phyloP scores from a whole-genome alignment of 2,113 vertebrate species.

The Phyllostomus discolor region DNA sequence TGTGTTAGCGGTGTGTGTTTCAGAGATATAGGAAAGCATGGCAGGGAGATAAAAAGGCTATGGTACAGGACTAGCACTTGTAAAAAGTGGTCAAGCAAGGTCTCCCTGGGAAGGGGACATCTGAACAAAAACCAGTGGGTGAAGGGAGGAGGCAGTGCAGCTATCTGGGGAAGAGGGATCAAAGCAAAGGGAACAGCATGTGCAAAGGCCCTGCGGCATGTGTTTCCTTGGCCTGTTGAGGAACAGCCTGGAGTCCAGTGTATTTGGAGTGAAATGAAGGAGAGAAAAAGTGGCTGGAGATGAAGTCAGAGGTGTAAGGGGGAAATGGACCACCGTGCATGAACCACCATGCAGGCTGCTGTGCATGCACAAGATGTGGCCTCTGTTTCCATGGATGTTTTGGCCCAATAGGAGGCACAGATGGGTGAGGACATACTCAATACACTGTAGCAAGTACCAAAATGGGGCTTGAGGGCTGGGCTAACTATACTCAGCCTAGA shows the following conservation, averaged over 20 bases:
- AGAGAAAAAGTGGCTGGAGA: neutral
- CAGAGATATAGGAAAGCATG: neutral
- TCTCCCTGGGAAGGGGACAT: neutral
- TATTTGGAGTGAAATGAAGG: neutral
- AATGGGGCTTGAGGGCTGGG: neutral
- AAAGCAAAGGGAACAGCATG: neutral
- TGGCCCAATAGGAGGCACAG: neutral
- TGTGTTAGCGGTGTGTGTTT: neutral
- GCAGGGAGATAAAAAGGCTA: neutral
- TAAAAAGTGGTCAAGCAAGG: neutral
- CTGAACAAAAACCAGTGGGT: neutral
- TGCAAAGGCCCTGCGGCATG: neutral
- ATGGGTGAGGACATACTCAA: neutral
- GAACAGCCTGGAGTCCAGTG: neutral
- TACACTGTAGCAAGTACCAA: neutral
- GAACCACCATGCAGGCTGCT: neutral
- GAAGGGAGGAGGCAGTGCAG: neutral
- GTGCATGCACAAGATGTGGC: neutral
- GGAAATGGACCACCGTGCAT: neutral
- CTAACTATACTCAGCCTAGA: neutral
- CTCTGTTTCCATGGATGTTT: neutral
- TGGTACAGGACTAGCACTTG: neutral
- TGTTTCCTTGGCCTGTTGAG: neutral
- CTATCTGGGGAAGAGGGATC: neutral
- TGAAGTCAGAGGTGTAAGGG: neutral